Evolutionary conservation across 92 coral and sea anemone species (phyloP).

Genomic region (Galaxea fascicularis): DNA sequence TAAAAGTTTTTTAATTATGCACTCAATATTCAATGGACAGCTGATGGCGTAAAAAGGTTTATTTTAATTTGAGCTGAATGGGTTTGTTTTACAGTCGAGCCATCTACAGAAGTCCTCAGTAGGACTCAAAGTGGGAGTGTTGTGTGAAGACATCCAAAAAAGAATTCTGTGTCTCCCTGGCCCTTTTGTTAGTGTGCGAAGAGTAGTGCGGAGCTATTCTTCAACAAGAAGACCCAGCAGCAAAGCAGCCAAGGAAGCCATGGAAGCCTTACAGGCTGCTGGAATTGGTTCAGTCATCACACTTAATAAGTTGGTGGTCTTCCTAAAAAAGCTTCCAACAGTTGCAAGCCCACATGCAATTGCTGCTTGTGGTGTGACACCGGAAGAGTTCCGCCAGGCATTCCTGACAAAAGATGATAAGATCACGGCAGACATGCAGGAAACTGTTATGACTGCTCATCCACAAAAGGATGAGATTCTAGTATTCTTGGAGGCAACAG

Average conservation of each 20-base stretch:
- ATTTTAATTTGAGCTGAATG: no score
- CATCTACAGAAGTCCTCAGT: conserved; percentile 7
- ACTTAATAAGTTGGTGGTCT: conserved; percentile 4
- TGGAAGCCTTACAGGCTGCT: conserved; percentile 17
- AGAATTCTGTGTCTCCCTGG: conserved; percentile 36
- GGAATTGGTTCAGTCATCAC: background rate
- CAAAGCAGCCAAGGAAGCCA: conserved; percentile 26
- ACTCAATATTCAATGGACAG: no score
- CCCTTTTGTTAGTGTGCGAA: conserved; percentile 5
- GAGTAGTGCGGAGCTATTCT: conserved; percentile 31
- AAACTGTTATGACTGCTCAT: conserved; percentile 5
- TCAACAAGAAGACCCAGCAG: conserved; percentile 21
- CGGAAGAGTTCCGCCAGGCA: conserved; percentile 11
- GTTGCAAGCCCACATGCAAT: background rate
- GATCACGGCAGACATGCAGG: conserved; percentile 10
- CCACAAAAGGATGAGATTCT: conserved; percentile 8
- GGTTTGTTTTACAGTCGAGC: conserved; percentile 20
- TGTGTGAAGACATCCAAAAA: conserved; percentile 15
- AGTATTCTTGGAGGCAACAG: conserved; percentile 20
- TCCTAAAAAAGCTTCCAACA: conserved; percentile 20
- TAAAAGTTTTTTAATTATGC: no score
- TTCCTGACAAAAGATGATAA: background rate
- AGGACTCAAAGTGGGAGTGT: conserved; percentile 28
- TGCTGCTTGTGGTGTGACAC: conserved; percentile 40
- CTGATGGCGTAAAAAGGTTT: no score